Conservation (phyloP, 2,797 vertebrate species). For the Siniperca scherzeri region DNA sequence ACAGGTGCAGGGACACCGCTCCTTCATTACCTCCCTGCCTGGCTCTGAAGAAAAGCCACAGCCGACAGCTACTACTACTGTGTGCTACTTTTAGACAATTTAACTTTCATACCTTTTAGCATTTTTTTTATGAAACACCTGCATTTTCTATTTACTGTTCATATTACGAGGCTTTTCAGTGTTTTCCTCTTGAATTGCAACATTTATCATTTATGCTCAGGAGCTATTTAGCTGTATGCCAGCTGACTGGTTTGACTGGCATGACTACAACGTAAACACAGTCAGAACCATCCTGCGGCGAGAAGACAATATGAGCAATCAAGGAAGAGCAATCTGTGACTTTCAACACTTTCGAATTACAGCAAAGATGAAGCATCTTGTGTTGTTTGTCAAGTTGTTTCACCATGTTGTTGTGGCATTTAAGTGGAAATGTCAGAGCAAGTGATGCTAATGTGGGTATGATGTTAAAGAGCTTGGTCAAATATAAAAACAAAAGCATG, state of each 20-base stretch:
- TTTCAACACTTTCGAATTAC: not conserved
- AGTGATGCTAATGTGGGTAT: not conserved
- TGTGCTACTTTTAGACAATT: conserved; percentile 8
- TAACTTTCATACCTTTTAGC: not conserved
- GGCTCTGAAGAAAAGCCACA: not conserved
- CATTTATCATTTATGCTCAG: not conserved
- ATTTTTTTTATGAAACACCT: conserved; percentile 6
- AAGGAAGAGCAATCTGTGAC: not conserved
- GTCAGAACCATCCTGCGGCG: not conserved
- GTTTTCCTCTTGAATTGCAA: not conserved
- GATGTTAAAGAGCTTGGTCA: not conserved
- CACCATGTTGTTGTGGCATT: not conserved
- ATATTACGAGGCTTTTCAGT: not conserved
- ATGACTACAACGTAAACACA: not conserved
- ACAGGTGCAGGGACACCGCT: conserved; percentile 42
- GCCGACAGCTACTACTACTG: not conserved
- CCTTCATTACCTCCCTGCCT: conserved; percentile 3
- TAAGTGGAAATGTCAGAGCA: not conserved
- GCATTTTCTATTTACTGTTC: not conserved
- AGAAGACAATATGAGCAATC: not conserved
- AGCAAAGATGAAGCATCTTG: not conserved
- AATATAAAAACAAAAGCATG: not conserved
- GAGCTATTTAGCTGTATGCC: not conserved
- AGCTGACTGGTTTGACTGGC: conserved; percentile 14
- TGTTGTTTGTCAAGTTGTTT: not conserved